Base-by-base conservation (phyloP, 1,140 invertebrate genomes). In the Potamilus streckersoni region DNA sequence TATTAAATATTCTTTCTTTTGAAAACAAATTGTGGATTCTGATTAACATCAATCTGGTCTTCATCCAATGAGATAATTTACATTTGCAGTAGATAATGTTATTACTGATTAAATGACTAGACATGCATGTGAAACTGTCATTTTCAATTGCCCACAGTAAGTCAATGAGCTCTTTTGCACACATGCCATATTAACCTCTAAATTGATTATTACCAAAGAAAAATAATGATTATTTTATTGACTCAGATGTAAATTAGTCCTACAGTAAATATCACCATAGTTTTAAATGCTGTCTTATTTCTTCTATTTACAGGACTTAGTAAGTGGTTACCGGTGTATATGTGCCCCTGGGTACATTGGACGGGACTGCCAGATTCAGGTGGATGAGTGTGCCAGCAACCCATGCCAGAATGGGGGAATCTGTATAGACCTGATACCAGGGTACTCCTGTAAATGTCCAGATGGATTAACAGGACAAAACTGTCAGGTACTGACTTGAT, bases 381-480 rank as follows among this genome's bases (percentile, higher is more conserved):
- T 75, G 20, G n/a, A 75, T 38, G 73, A 75, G 49, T 75, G 73
- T 64, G 94, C 95, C 79, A 96, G 94, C 64, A 94, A 95, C 87
- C 97, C 97, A 0, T 98, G 97, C 88, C 92, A 95, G 76, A 97
- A 98, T 87, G 95, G 95, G 0, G 97, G 96, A 13, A 96, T 94
- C 56, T 98, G 97, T 86, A 93, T 96, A 68, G 96, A 98, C 69
- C 80, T 82, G 38, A 72, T 86, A 15, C 83, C 85, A n/a, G 83
- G 84, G 23, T 90, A 85, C 72, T 80, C 80, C 31, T 90, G 88
- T 76, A 83, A 83, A 27, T 93, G 20, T 87, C 92, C 38, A 0
- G 85, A 93, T 3, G 96, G 93, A 87, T 93, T 93, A 19, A 83
- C 83, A 12, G 89, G 88, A 19, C 74, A 81, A 23, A 83, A 83